Percentiles rank a stretch among this genome's conserved stretches.
Evolutionary conservation across 2,888 invertebrate genomes (phyloP).

Genomic region (Drosophila infuscata): DNA sequence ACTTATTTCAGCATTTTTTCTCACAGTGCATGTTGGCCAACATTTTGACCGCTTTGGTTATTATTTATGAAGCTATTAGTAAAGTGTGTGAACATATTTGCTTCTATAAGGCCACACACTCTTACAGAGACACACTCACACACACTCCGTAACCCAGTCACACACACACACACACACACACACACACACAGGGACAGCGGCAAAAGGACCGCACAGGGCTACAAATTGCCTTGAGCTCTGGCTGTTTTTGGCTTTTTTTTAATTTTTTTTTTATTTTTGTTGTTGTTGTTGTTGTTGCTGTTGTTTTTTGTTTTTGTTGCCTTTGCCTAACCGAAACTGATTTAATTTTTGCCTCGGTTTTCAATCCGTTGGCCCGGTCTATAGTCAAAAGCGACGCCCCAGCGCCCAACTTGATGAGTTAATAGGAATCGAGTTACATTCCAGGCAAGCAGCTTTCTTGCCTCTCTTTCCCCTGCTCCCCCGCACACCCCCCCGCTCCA

Average conservation of each 20-base stretch:
- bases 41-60: slow-evolving; percentile 80
- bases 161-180: slow-evolving; percentile 17
- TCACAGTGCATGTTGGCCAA: slow-evolving; percentile 52
- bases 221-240: slow-evolving; percentile 78
- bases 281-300: not conserved
- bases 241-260: slow-evolving; percentile 49
- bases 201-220: slow-evolving; percentile 78
- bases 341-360: slow-evolving; percentile 70
- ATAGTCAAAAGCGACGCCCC: slow-evolving; percentile 60
- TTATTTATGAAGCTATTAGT: slow-evolving; percentile 84
- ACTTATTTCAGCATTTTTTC: slow-evolving; percentile 11
- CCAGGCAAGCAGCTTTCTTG: slow-evolving; percentile 67
- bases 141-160: slow-evolving; percentile 6
- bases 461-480: slow-evolving; percentile 9
- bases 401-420: slow-evolving; percentile 83
- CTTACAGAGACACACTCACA: slow-evolving; percentile 3
- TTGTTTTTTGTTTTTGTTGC: slow-evolving; percentile 38
- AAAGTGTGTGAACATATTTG: slow-evolving; percentile 79
- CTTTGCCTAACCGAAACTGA: slow-evolving; percentile 75
- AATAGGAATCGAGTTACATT: slow-evolving; percentile 84
- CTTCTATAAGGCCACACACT: slow-evolving; percentile 60
- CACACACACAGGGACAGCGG: slow-evolving; percentile 19
- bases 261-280: slow-evolving; percentile 21
- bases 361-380: slow-evolving; percentile 58
- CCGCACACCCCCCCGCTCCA: not conserved